Base-by-base conservation (phyloP, 2,888 invertebrate species). In the Pocota personata region DNA sequence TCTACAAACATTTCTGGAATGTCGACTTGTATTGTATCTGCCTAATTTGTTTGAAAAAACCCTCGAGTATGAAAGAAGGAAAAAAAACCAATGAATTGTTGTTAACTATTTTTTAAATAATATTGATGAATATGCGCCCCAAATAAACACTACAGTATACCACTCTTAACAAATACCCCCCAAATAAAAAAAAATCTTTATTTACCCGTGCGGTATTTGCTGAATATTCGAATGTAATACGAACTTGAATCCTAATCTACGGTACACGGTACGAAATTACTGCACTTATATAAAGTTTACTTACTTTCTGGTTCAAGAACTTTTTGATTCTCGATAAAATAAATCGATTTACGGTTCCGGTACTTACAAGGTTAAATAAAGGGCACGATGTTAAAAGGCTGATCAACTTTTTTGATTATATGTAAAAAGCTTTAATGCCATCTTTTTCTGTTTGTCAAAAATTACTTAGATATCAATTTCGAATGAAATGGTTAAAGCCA, bases 1-100 rank as follows among this genome's bases (percentile, higher is more conserved):
- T 24, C 7, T 14, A 35, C 32, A 62, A 62, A 52, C 73, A 75
- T 75, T n/a, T 43, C 12, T 55, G 55, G 64, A 57, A 66, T 57
- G 75, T 57, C 75, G 55, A 75, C 46, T 35, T 57, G 75, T 57
- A 46, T 66, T 75, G 75, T 75, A 75, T 75, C 43, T 66, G 75
- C 75, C 75, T 75, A 75, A 75, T 75, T 75, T 75, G 75, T 75
- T 66, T 19, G 21, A 62, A 57, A 57, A 75, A 75, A 75, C 30
- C 30, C 55, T 52, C 62, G 3, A 32, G 43, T 32, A 16, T 21
- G 3, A 64, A 14, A 35, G 16, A 43, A 19, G 32, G 52, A 30
- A 1, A 16, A 52, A 50, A 52, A 62, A 10, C 50, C 3, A 66
- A 75, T 24, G 24, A 32, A 48, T 66, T 75, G 66, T 66, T 75